Evolutionary conservation across 1,140 invertebrate genomes (phyloP), one percentile per base, ranked within the genome.

Genomic region (Holcopasites calliopsidis): DNA sequence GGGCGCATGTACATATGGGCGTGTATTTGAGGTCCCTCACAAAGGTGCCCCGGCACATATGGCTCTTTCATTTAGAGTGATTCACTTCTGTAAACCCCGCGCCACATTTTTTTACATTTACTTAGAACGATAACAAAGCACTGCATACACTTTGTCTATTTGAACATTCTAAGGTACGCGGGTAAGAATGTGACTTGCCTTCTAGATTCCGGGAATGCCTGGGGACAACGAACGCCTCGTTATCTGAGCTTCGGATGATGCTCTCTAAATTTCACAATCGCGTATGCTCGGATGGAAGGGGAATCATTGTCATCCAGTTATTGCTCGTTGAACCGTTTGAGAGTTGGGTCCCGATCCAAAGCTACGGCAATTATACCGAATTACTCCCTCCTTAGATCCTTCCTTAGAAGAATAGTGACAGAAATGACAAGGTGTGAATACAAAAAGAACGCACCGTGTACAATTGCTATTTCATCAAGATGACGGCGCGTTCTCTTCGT

Each of bases 81-180:
- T 57, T 82, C 79, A 81, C 73, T 68, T 64, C 57, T 66, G 80
- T 80, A 77, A 80, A 81, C 72, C 31, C 40, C 50, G 38, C 50
- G 66, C 33, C 38, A 55, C 42, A 64, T 61, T 71, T 80, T 74
- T 78, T 47, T 26, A 74, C 79, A 62, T 82, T 82, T 76, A 70
- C 60, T 72, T 62, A 65, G n/a, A 47, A 13, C 66, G 81, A 82
- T 82, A 83, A 83, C 80, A 69, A 72, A 52, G 79, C 60, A 31
- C 28, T 49, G 31, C 18, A 42, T 65, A 42, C 42, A 31, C 47
- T 60, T 76, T 74, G 66, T 28, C 18, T 40, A n/a, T 70, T 70
- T 69, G 74, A 77, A 65, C 74, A 68, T 49, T 69, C 47, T 52
- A 71, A 70, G 64, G n/a, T n/a, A n/a, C 40, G 74, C 58, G 49